Base-by-base conservation (phyloP, 2,888 invertebrate species). In the Calliphora vomitoria region DNA sequence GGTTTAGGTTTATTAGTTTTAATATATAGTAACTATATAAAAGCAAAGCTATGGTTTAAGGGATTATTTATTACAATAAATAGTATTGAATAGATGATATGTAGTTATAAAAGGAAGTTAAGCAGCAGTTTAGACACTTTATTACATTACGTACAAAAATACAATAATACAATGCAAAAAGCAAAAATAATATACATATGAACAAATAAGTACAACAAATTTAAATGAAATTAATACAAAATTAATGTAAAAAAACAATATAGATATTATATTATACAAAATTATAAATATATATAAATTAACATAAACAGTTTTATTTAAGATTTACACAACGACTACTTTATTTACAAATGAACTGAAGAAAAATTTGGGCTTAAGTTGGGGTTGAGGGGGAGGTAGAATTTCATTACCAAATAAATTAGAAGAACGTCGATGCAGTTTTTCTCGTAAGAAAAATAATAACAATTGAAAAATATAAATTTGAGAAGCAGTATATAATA, bases 11-110 rank as follows among this genome's bases (percentile, higher is more conserved):
- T 35, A 53, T 64, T 72, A 41, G 64, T 38, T 44, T 58, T 44
- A 3, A 66, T 35, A 35, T 35, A 15, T 62, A 25, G 13, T 31
- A 68, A 68, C n/a, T 69, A 69, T 69, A 35, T 58, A 18, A 53
- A 83, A 83, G 83, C 83, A 71, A 78, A 83, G 78, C 78, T 71
- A 78, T 55, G 44, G 69, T 25, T 82, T 55, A 68, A 35, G 74
- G 13, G 47, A 55, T 47, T 82, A 66, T 66, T 74, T 47, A 53
- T 11, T 74, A 82, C n/a, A 41, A 31, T 62, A 80, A 10, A n/a
- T 53, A 41, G 13, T 69, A 71, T 66, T 44, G 4, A 35, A 6
- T 53, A 44, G 44, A 58, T 82, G 66, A 71, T 76, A n/a, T n/a
- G n/a, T n/a, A 47, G n/a, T 25, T 50, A 58, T 50, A n/a, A 75